phyloP scores from a whole-genome alignment of 2,797 vertebrate species.

The Paedocypris micromegethes region DNA sequence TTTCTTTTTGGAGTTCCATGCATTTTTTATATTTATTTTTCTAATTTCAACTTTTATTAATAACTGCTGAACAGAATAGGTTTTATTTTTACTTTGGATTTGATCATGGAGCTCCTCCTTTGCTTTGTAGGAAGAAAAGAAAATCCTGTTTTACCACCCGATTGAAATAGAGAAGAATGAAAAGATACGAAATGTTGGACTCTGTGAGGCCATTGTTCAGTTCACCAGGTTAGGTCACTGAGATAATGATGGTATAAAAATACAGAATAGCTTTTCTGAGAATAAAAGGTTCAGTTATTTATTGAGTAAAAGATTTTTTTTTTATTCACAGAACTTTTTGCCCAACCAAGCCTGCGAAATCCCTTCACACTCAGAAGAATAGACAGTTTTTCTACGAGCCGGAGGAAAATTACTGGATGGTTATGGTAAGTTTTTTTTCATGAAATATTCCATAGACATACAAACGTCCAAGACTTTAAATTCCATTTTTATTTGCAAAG shows the following conservation, averaged over 20 bases:
- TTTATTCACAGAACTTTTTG: conserved; percentile 84
- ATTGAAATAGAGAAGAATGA: conserved; percentile 97
- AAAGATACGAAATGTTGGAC: conserved; percentile 95
- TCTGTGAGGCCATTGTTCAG: conserved; percentile 98
- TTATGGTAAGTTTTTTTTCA: conserved; percentile 78
- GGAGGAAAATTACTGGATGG: conserved; percentile 96
- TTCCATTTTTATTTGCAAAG: conserved; percentile 57
- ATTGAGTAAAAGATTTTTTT: neutral
- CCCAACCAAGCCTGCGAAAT: conserved; percentile 94
- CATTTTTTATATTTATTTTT: too few relatives aligned
- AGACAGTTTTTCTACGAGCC: conserved; percentile 95
- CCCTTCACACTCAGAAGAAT: conserved; percentile 97
- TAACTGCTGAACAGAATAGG: neutral
- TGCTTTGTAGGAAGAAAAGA: conserved; percentile 88
- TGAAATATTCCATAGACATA: neutral
- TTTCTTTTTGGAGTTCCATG: too few relatives aligned
- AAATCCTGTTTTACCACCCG: conserved; percentile 97
- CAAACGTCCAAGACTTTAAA: neutral
- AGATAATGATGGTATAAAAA: neutral
- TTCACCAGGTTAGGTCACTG: conserved; percentile 81
- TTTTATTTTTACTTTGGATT: neutral
- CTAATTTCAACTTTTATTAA: too few relatives aligned
- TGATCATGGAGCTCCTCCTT: neutral
- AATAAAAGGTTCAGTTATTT: neutral
- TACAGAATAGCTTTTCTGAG: neutral